Conservation (phyloP, 2,797 vertebrate species). For the Cuculus canorus region DNA sequence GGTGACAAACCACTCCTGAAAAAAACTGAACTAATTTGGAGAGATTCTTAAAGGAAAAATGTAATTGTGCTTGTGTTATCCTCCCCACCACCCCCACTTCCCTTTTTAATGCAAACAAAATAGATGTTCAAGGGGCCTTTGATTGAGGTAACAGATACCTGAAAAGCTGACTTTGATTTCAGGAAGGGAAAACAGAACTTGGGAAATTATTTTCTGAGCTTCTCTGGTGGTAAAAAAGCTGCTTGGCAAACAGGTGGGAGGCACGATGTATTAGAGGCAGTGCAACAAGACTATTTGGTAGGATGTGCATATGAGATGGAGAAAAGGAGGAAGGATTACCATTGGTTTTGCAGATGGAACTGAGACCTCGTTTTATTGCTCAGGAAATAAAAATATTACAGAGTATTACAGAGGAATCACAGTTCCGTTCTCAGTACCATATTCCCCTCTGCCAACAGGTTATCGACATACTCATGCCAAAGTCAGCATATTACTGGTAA, state of each 20-base stretch:
- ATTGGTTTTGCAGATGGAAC: neutral
- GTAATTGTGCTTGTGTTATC: neutral
- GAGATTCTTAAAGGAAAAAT: neutral
- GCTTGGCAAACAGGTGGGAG: neutral
- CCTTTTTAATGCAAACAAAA: neutral
- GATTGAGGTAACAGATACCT: neutral
- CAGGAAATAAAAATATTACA: neutral
- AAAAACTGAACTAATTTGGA: neutral
- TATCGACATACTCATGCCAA: neutral
- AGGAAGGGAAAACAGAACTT: neutral
- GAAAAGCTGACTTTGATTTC: neutral
- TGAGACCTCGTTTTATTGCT: neutral
- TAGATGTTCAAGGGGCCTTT: neutral
- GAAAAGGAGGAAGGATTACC: neutral
- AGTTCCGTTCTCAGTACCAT: fast-evolving
- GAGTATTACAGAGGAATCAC: neutral
- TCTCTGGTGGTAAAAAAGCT: neutral
- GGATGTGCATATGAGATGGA: neutral
- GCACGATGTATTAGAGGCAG: neutral
- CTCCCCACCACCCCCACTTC: too few relatives aligned
- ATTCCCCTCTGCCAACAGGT: neutral
- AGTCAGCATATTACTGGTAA: neutral
- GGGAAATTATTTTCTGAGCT: neutral
- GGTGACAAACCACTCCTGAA: neutral
- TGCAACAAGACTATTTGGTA: neutral